Percentiles rank a stretch among this genome's conserved stretches.
These are phyloP conservation scores for Phengaris alcon DNA, from an alignment of 2,888 invertebrate species.

Conservation along the genomic window DNA sequence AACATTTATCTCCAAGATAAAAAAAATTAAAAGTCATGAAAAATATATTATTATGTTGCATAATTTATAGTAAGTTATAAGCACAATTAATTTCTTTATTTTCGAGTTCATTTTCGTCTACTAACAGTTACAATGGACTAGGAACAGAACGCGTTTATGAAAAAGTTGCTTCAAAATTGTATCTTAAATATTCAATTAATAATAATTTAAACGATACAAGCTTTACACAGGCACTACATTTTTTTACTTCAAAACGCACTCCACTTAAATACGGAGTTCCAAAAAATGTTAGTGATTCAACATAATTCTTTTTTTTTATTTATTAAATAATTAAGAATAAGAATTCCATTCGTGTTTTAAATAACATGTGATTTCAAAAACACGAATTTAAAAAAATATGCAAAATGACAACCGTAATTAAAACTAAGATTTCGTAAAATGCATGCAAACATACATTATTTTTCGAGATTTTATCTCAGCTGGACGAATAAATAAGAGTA, in stretches of 20 bases:
- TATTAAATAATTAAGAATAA: neutral
- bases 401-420: neutral
- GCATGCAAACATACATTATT: neutral
- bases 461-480: neutral
- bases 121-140: neutral
- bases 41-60: too few relatives aligned
- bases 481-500: too few relatives aligned
- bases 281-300: too few relatives aligned
- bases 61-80: neutral
- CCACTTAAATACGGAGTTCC: too few relatives aligned
- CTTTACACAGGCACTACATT: neutral
- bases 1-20: too few relatives aligned
- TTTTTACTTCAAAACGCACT: neutral
- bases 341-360: neutral
- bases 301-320: neutral
- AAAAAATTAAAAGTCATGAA: too few relatives aligned
- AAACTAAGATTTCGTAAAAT: neutral
- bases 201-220: neutral
- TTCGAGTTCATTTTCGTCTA: neutral
- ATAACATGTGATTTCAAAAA: neutral
- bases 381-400: neutral
- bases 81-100: slow-evolving; percentile 15
- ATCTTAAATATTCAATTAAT: neutral
- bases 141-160: slow-evolving; percentile 11
- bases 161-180: neutral